Conservation (phyloP, 2,888 invertebrate species). For the Cylloceria caligata region DNA sequence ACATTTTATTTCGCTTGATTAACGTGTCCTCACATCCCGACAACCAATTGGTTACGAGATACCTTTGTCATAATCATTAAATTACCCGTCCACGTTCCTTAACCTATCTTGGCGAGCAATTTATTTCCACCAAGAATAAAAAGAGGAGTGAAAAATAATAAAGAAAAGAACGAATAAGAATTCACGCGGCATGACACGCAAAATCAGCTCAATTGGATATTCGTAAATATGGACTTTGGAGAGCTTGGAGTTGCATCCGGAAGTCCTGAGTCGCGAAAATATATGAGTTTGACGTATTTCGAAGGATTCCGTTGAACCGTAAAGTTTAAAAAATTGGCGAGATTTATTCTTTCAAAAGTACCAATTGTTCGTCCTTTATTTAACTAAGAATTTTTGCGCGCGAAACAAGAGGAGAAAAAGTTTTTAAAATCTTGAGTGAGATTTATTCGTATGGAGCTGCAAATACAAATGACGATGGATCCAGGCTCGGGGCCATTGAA, state of each 20-base stretch:
- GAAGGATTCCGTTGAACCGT: neutral
- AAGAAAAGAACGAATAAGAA: neutral
- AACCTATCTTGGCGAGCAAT: neutral
- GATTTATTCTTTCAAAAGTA: neutral
- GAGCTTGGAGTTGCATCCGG: neutral
- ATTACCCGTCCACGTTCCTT: no score
- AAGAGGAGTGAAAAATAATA: slow-evolving; percentile 4
- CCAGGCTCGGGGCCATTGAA: slow-evolving; percentile 78
- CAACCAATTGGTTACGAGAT: neutral
- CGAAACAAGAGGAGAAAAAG: slow-evolving; percentile 23
- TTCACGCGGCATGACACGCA: neutral
- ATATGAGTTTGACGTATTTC: neutral
- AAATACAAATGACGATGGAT: slow-evolving; percentile 82
- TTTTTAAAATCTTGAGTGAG: neutral
- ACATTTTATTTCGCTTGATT: slow-evolving; percentile 7
- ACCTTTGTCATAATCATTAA: neutral
- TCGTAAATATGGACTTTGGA: slow-evolving; percentile 22
- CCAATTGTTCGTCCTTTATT: neutral
- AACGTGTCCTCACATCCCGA: slow-evolving; percentile 12
- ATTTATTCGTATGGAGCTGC: slow-evolving; percentile 77
- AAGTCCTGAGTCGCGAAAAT: neutral
- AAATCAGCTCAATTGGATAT: neutral
- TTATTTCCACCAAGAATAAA: neutral
- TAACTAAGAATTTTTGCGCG: slow-evolving; percentile 1
- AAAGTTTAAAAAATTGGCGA: neutral